A percentile compares a stretch with the other conserved stretches of the same genome.
phyloP scores from a whole-genome alignment of 37 sponge, comb jelly and placozoan genomes.

The Dysidea cf. avara region DNA sequence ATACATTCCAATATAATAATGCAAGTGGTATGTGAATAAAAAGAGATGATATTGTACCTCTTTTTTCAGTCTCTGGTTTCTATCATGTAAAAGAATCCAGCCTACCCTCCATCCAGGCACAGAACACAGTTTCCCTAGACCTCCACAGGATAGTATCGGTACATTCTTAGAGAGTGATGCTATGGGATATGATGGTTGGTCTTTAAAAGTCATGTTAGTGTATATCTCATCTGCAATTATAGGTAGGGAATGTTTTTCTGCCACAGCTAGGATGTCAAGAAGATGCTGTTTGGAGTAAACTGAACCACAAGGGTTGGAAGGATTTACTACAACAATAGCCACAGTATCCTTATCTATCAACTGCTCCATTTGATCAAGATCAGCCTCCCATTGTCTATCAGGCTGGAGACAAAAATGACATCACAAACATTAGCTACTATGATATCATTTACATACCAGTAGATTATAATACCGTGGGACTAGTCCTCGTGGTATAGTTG shows the following conservation, averaged over 20 bases:
- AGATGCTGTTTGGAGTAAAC: no score
- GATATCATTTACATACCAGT: no score
- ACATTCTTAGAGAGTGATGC: conserved; percentile 62
- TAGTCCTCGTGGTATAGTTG: conserved; percentile 51
- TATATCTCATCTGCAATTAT: no score
- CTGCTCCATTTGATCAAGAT: conserved; percentile 79
- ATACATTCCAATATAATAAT: no score
- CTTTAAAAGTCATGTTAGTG: conserved; percentile 62
- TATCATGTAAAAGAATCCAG: conserved; percentile 90
- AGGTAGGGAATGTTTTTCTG: no score
- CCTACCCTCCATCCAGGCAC: conserved; percentile 97
- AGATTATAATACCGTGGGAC: conserved; percentile 60
- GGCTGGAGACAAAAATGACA: conserved; percentile 71
- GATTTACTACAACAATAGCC: no score
- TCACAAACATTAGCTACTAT: no score
- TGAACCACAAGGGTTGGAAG: no score
- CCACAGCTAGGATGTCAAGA: no score
- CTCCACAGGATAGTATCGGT: conserved; percentile 83
- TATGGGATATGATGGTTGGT: conserved; percentile 48
- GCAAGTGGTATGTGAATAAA: no score
- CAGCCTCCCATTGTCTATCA: conserved; percentile 78
- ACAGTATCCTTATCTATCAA: no score
- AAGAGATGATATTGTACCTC: conserved; percentile 39
- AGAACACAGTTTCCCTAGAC: conserved; percentile 72
- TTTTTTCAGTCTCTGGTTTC: conserved; percentile 44